Evolutionary conservation across 2,113 vertebrate species (phyloP).

Genomic region (Syngnathus floridae): DNA sequence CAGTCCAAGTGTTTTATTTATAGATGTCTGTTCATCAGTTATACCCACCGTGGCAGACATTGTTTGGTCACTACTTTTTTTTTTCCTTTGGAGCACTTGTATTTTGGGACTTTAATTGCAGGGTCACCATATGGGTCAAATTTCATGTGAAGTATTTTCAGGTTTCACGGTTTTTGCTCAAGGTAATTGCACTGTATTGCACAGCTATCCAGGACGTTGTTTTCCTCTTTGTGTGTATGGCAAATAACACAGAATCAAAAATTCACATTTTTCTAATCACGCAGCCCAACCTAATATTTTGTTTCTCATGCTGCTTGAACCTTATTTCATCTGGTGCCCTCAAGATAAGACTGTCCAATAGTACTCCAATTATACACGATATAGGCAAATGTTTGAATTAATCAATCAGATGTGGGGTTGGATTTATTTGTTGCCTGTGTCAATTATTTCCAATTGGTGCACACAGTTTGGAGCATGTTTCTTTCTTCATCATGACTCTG

Average conservation of each 20-base stretch:
- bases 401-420: no score
- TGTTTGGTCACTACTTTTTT: no score
- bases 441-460: background rate
- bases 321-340: background rate
- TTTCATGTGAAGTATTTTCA: constrained; percentile 5
- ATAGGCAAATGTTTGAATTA: no score
- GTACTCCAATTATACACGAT: no score
- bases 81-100: background rate
- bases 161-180: constrained; percentile 1
- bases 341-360: no score
- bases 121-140: background rate
- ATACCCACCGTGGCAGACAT: background rate
- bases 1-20: background rate
- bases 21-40: background rate
- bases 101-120: constrained; percentile 4
- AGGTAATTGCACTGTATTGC: background rate
- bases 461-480: background rate
- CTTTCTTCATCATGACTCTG: background rate
- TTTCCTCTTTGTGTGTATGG: background rate
- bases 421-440: background rate
- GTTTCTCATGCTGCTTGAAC: background rate
- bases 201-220: background rate
- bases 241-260: constrained; percentile 1
- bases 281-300: background rate
- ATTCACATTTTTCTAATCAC: background rate